Evolutionary conservation across 2,113 vertebrate genomes (phyloP).

Genomic region (Hemiscyllium ocellatum): DNA sequence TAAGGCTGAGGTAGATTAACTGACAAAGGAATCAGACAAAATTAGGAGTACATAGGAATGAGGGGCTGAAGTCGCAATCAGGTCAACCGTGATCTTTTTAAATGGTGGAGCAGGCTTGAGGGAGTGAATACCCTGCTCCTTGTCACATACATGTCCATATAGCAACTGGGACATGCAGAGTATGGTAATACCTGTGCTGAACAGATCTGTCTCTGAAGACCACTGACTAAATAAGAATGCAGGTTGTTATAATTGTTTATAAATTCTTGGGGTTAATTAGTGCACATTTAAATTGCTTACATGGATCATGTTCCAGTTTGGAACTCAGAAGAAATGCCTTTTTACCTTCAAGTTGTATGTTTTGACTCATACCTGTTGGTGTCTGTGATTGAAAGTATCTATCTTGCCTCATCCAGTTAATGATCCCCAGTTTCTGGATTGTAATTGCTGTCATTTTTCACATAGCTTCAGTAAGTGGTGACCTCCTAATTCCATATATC

Average conservation of each 20-base stretch:
- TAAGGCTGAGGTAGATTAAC: no score
- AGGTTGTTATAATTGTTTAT: background rate
- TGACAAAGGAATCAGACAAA: no score
- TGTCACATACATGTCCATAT: no score
- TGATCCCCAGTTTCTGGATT: background rate
- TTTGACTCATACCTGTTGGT: background rate
- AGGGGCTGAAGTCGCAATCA: no score
- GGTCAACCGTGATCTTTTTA: no score
- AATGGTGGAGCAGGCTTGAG: no score
- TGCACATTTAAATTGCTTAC: background rate
- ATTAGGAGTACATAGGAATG: no score
- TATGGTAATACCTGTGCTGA: background rate
- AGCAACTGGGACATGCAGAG: background rate
- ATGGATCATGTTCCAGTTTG: background rate
- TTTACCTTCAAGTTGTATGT: background rate
- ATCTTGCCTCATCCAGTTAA: background rate
- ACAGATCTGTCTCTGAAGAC: background rate
- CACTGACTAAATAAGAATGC: no score
- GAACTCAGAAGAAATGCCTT: background rate
- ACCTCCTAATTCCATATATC: background rate
- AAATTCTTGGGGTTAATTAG: background rate
- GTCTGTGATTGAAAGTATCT: background rate
- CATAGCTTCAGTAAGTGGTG: background rate
- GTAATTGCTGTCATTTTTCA: background rate
- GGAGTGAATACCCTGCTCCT: no score